These are phyloP conservation scores for Accipiter cooperii DNA, from an alignment of 2,113 vertebrate genomes.

Conservation along the genomic window DNA sequence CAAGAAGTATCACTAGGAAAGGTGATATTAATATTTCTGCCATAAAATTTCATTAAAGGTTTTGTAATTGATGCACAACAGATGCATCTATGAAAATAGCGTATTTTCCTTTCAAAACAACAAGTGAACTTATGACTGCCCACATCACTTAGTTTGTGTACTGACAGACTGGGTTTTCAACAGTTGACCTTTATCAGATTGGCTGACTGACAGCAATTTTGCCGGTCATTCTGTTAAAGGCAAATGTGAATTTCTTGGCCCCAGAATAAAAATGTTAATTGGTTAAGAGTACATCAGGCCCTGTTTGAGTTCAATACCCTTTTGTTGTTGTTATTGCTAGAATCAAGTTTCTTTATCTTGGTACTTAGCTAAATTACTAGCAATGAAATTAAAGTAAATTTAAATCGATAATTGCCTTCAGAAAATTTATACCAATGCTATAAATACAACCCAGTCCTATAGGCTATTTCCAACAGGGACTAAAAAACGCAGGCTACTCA, in stretches of 20 bases:
- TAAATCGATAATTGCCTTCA: background rate
- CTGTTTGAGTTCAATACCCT: background rate
- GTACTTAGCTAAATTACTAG: background rate
- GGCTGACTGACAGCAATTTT: conserved; percentile 25
- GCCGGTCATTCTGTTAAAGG: conserved; percentile 59
- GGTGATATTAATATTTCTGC: background rate
- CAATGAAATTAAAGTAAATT: background rate
- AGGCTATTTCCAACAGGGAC: background rate
- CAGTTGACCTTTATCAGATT: conserved; percentile 75
- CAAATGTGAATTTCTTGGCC: conserved; percentile 34
- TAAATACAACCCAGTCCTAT: background rate
- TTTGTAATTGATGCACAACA: background rate
- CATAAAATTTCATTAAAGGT: background rate
- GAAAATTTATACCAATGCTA: background rate
- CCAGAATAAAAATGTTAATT: background rate
- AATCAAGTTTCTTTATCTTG: background rate
- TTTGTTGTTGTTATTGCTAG: background rate
- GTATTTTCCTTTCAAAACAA: background rate
- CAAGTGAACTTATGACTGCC: background rate
- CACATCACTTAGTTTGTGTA: conserved; percentile 17
- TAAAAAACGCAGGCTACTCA: background rate
- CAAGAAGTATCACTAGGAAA: background rate
- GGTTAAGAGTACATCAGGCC: background rate
- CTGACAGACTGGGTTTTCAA: conserved; percentile 2
- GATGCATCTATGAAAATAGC: background rate